Evolutionary conservation across 2,113 vertebrate species (phyloP).

Genomic region (Psittacara wagleri): DNA sequence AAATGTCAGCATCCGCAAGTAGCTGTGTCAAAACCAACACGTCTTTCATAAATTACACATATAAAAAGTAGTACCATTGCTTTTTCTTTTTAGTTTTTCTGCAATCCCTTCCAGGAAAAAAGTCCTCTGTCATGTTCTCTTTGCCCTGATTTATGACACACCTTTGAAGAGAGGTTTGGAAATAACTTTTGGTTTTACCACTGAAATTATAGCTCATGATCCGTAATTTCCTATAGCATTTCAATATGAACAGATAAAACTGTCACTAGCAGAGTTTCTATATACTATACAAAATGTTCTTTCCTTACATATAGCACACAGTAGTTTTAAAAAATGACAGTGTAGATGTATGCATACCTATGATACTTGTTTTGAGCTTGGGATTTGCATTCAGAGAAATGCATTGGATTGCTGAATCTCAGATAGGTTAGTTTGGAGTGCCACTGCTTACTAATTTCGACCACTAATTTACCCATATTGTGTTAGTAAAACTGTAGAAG

Average conservation of each 20-base stretch:
- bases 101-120: constrained; percentile 5
- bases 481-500: background rate
- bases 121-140: background rate
- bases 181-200: constrained; percentile 41
- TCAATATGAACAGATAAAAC: constrained; percentile 17
- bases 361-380: background rate
- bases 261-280: background rate
- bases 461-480: background rate
- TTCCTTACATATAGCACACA: background rate
- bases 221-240: constrained; percentile 35
- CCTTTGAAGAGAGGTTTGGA: constrained; percentile 16
- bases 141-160: constrained; percentile 41
- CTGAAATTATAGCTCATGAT: constrained; percentile 22
- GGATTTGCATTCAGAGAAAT: background rate
- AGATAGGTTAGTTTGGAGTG: background rate
- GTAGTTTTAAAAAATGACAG: background rate
- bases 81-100: background rate
- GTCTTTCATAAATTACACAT: background rate
- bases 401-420: background rate
- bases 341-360: background rate
- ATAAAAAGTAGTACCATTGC: background rate
- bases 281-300: background rate
- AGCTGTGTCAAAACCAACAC: background rate
- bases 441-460: background rate
- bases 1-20: background rate